These are phyloP conservation scores for Chelon labrosus DNA, from an alignment of 2,797 vertebrate species.

Conservation along the genomic window DNA sequence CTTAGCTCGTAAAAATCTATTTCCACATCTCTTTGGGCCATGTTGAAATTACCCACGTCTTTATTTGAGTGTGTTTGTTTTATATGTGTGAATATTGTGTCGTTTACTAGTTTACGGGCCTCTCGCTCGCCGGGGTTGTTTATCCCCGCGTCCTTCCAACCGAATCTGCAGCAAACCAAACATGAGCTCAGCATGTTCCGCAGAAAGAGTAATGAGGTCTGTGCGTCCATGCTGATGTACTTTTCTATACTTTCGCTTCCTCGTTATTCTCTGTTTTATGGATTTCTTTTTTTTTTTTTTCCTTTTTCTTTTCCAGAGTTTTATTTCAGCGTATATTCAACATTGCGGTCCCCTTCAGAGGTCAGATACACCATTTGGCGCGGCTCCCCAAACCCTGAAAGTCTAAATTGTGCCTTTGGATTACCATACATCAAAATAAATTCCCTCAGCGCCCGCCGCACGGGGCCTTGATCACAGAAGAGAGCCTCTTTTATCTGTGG, in stretches of 20 bases:
- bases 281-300: conserved; percentile 28
- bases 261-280: conserved; percentile 65
- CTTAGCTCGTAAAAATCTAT: conserved; percentile 79
- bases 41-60: conserved; percentile 73
- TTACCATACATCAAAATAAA: conserved; percentile 82
- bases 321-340: conserved; percentile 62
- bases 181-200: conserved; percentile 41
- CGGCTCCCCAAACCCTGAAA: conserved; percentile 65
- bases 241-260: conserved; percentile 51
- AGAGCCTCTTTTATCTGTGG: conserved; percentile 76
- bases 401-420: conserved; percentile 81
- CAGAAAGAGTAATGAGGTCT: conserved; percentile 48
- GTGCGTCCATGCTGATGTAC: conserved; percentile 45
- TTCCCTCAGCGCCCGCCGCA: conserved; percentile 75
- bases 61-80: conserved; percentile 80
- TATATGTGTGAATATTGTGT: conserved; percentile 80
- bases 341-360: conserved; percentile 64
- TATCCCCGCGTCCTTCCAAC: conserved; percentile 57
- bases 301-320: conserved; percentile 32
- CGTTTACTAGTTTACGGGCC: conserved; percentile 71
- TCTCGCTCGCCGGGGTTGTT: conserved; percentile 63
- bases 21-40: conserved; percentile 76
- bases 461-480: conserved; percentile 77
- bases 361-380: conserved; percentile 75
- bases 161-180: conserved; percentile 48